Evolutionary conservation across 2,113 vertebrate genomes (phyloP).

Genomic region (Tringa solitaria): DNA sequence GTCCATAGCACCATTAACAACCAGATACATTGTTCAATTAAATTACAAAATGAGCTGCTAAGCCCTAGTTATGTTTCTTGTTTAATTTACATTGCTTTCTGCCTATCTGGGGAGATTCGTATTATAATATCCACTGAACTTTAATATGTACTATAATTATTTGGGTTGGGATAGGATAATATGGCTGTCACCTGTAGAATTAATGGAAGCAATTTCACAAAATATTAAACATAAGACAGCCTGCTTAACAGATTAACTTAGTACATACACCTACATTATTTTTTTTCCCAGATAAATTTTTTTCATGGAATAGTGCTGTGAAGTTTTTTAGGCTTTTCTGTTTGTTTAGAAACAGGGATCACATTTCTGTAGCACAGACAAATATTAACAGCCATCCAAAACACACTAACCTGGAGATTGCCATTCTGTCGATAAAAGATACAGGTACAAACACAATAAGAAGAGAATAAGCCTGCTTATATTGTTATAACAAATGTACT

Average conservation of each 20-base stretch:
- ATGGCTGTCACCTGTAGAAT: constrained; percentile 86
- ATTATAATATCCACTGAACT: constrained; percentile 79
- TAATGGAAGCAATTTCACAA: constrained; percentile 92
- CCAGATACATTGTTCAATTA: constrained; percentile 91
- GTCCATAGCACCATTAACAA: constrained; percentile 86
- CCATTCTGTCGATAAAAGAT: background rate
- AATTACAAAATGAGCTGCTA: constrained; percentile 84
- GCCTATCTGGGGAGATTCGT: constrained; percentile 76
- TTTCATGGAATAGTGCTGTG: background rate
- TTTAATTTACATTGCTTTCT: constrained; percentile 84
- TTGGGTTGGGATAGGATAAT: constrained; percentile 87
- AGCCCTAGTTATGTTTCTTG: constrained; percentile 80
- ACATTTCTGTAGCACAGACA: background rate
- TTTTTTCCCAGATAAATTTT: background rate
- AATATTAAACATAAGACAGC: constrained; percentile 85
- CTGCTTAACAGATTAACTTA: constrained; percentile 43
- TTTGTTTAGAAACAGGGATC: background rate
- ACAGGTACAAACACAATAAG: background rate
- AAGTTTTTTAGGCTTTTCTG: background rate
- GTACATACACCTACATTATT: background rate
- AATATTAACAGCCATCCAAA: background rate
- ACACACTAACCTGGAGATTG: background rate
- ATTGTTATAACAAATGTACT: background rate
- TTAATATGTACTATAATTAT: constrained; percentile 84
- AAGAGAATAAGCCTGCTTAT: background rate